Base-by-base conservation (phyloP, 1,140 invertebrate species). In the Trissolcus basalis region DNA sequence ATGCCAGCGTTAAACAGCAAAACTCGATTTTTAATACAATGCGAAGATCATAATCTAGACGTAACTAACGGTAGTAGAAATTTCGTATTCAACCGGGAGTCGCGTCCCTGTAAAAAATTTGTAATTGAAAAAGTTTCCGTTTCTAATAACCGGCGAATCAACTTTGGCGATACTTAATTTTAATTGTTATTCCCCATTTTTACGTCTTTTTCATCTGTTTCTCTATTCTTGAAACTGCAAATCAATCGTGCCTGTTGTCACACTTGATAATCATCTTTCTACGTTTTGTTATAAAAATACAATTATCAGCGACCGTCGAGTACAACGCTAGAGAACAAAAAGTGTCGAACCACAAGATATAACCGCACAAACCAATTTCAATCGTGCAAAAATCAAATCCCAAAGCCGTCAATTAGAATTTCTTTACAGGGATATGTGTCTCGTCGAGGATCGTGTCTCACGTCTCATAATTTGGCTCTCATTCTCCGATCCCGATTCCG, bases 31-130 rank as follows among this genome's bases (percentile, higher is more conserved):
- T 72, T 68, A 39, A 49, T 67, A 59, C 6, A 27, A 68, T 64
- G 64, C 69, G 64, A 50, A 69, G 49, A 77, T 72, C 69, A 27
- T 43, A 69, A 69, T 78, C 64, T 78, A 78, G 76, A 73, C 60
- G 60, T 70, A 73, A 39, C n/a, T 70, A 74, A 78, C 51, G 16
- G 73, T 69, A 27, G 70, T 74, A 78, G 60, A 78, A 78, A 78
- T 55, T 64, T 78, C 60, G 60, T 60, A 61, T 72, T 63, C 70
- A 70, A 60, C 54, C 51, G 65, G 76, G 76, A 73, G 19, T 73
- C 60, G 59, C 55, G 59, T 78, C 75, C 69, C 75, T 78, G 76
- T 78, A 78, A 78, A 78, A 70, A 78, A 65, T 49, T 73, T 78
- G 60, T 70, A 78, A 73, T 78, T 78, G 69, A 65, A 73, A 73